These are phyloP conservation scores for Bos taurus DNA, from an alignment of 2,113 vertebrate genomes.

Conservation along the genomic window ARS-UCD2.0 NC_037345.1:17280501-17281000, in stretches of 20 bases:
- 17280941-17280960: neutral
- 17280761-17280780: accelerated
- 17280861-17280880: neutral
- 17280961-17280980: neutral
- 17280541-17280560: neutral
- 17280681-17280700: neutral
- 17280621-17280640: neutral
- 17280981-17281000: neutral
- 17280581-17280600: accelerated
- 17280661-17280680: neutral
- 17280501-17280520: neutral
- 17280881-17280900: neutral
- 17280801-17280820: neutral
- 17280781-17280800: neutral
- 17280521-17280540: neutral
- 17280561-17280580: neutral
- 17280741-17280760: neutral
- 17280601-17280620: too few relatives aligned
- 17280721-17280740: neutral
- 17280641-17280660: neutral
- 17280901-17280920: neutral
- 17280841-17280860: neutral
- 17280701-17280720: neutral
- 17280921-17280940: neutral
- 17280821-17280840: neutral